phyloP scores from a whole-genome alignment of 2,797 vertebrate species.

The Emydoidea blandingii region DNA sequence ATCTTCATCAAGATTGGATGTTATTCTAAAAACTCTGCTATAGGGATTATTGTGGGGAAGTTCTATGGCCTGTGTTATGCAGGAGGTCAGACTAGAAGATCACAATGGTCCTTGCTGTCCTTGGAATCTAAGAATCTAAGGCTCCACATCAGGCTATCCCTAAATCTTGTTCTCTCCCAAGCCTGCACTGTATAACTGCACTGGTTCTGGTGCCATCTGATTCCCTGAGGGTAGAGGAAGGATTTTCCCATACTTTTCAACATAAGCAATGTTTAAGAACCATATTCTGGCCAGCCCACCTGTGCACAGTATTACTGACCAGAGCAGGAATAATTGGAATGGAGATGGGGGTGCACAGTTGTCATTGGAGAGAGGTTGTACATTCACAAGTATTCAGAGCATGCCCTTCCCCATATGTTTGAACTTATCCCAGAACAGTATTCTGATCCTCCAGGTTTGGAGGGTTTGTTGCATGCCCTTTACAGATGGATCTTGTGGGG shows the following conservation, averaged over 20 bases:
- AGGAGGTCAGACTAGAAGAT: background rate
- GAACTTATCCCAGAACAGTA: background rate
- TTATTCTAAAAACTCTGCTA: background rate
- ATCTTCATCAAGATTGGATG: background rate
- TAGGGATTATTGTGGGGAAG: background rate
- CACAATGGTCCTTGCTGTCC: background rate
- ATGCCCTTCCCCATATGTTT: background rate
- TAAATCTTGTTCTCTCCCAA: background rate
- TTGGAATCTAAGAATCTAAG: background rate
- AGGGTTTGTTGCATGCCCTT: background rate
- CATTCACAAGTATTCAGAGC: background rate
- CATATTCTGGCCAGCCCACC: background rate
- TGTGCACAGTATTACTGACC: background rate
- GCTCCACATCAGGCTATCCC: background rate
- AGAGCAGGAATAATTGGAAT: background rate
- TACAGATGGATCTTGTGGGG: background rate
- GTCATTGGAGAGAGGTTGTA: background rate
- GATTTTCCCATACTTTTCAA: background rate
- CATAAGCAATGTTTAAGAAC: background rate
- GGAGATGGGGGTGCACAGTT: background rate
- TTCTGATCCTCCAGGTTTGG: background rate
- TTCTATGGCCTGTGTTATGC: background rate
- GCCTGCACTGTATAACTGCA: background rate
- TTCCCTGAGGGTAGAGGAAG: background rate
- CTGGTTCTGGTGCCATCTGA: background rate